Conservation (phyloP, 2,888 invertebrate genomes). For the Boloria selene region DNA sequence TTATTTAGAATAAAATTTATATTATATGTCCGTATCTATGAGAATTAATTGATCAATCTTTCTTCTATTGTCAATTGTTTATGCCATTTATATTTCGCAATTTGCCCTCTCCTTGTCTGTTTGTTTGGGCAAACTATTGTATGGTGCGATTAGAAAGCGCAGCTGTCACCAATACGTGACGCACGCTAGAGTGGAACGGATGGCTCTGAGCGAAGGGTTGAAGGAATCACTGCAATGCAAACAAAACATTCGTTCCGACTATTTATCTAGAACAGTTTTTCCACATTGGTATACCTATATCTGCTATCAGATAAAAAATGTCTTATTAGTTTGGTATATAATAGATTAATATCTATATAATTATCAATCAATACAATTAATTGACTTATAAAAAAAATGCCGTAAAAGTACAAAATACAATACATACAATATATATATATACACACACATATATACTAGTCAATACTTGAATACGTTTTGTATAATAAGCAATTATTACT, state of each 20-base stretch:
- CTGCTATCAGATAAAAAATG: too few relatives aligned
- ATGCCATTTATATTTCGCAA: slow-evolving; percentile 71
- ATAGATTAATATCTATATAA: too few relatives aligned
- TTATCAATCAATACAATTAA: too few relatives aligned
- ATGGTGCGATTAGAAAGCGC: slow-evolving; percentile 78
- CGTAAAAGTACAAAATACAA: too few relatives aligned
- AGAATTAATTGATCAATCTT: slow-evolving; percentile 70
- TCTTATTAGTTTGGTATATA: too few relatives aligned
- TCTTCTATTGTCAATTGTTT: slow-evolving; percentile 68
- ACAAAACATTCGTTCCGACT: slow-evolving; percentile 73
- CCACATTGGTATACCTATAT: slow-evolving; percentile 35
- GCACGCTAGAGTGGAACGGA: slow-evolving; percentile 77
- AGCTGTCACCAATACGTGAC: slow-evolving; percentile 79
- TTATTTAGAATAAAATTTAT: not conserved
- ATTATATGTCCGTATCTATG: slow-evolving; percentile 55
- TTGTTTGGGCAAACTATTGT: slow-evolving; percentile 69
- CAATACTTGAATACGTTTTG: too few relatives aligned
- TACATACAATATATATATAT: too few relatives aligned
- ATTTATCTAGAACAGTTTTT: slow-evolving; percentile 62
- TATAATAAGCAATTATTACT: too few relatives aligned
- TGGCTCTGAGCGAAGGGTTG: slow-evolving; percentile 73
- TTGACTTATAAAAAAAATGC: too few relatives aligned
- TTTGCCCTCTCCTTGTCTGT: slow-evolving; percentile 63
- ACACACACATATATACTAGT: too few relatives aligned
- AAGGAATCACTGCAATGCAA: slow-evolving; percentile 66